Base-by-base conservation (phyloP, 2,797 vertebrate species). In the Mus spretus region DNA sequence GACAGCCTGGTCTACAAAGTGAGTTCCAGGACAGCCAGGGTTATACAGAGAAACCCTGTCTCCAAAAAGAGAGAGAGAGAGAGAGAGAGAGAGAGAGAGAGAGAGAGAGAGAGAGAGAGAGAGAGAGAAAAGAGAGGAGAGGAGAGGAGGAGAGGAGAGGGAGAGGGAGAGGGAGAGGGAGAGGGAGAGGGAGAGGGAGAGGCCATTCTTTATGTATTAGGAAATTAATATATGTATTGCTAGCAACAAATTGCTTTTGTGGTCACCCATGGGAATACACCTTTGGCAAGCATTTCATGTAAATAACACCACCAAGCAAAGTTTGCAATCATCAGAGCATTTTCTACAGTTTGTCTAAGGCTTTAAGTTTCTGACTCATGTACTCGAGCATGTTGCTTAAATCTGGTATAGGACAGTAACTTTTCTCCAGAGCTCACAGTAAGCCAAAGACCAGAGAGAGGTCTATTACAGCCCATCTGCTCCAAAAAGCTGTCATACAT, bases 361-460 rank as follows among this genome's bases (percentile, higher is more conserved):
- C 63, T 90, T 78, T 65, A 72, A 81, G 80, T 80, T 93, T 92
- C 95, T 82, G 53, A 34, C 50, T 95, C 70, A 34, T 72, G 14
- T 72, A 50, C 63, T 53, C 20, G 13, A 85, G 65, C 12, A n/a
- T 26, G 24, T 28, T 95, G 63, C 57, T 70, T 77, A 31, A 70
- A 37, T 78, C 22, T 34, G 37, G 59, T 22, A 80, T 28, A 19
- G 72, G 57, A 77, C 28, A 85, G 17, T n/a, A 31, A 12, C 14
- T 12, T 83, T 78, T 92, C 59, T 61, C 61, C 26, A 74, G 47
- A 92, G 75, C 53, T 17, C 63, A 75, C 63, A 88, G 26, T 2
- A 78, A 89, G 20, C 34, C 22, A 57, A 53, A 74, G 55, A 72
- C n/a, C 67, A 74, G 34, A 92, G 50, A 34, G 1, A 80, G 12